Conservation (phyloP, 2,888 invertebrate genomes). For the Timandra comae region DNA sequence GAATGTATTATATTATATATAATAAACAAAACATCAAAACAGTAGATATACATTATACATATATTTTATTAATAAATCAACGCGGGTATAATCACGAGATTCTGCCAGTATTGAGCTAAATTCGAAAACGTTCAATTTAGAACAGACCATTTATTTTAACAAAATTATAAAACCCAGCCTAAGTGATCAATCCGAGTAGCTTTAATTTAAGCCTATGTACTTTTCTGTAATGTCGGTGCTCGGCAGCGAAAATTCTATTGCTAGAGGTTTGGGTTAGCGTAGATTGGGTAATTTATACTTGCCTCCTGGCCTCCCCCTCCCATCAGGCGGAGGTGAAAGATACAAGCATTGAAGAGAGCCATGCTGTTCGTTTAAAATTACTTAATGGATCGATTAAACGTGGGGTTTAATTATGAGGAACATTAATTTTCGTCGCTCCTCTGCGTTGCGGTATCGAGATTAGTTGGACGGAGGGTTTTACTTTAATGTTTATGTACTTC, state of each 20-base stretch:
- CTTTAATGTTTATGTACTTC: constrained; percentile 2
- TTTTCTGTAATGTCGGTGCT: constrained; percentile 60
- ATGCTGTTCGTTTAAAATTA: constrained; percentile 64
- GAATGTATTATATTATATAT: too few relatives aligned
- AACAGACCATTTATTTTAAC: constrained; percentile 8
- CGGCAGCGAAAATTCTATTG: constrained; percentile 65
- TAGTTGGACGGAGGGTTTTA: constrained; percentile 1
- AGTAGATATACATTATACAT: too few relatives aligned
- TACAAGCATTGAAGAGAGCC: constrained; percentile 54
- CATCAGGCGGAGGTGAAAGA: constrained; percentile 37
- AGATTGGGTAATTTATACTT: constrained; percentile 76
- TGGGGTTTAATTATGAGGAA: constrained; percentile 52
- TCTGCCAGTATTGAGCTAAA: constrained; percentile 3
- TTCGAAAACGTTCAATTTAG: constrained; percentile 16
- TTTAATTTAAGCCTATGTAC: constrained; percentile 63
- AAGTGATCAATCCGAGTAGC: constrained; percentile 47
- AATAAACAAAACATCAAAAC: too few relatives aligned
- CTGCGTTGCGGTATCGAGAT: constrained; percentile 17
- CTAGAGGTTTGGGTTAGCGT: constrained; percentile 66
- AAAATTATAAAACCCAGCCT: constrained; percentile 25
- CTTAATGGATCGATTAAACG: constrained; percentile 66
- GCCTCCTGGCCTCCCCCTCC: constrained; percentile 53
- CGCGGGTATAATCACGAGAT: too few relatives aligned
- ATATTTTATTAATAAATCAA: too few relatives aligned
- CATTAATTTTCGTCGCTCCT: constrained; percentile 37